phyloP scores from a whole-genome alignment of 2,797 vertebrate species.

The Syndactyla subalaris region DNA sequence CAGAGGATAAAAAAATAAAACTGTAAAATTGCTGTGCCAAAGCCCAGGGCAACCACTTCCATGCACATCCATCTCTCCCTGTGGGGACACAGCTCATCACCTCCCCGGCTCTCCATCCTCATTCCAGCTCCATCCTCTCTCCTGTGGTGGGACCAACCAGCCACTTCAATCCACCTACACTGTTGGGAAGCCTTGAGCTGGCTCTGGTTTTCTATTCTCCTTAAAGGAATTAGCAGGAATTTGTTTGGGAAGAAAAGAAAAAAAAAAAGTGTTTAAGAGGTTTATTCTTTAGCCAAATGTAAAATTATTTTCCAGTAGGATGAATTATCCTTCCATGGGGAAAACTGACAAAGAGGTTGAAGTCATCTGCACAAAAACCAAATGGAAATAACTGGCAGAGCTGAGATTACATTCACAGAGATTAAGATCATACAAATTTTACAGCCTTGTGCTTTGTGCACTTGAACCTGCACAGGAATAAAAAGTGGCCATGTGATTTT shows the following conservation, averaged over 20 bases:
- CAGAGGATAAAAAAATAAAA: background rate
- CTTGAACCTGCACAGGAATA: background rate
- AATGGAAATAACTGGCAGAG: background rate
- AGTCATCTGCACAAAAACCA: background rate
- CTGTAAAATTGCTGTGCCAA: background rate
- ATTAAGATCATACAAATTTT: background rate
- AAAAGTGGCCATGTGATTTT: background rate
- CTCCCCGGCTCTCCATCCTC: background rate
- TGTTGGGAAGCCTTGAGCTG: background rate
- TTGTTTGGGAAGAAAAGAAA: background rate
- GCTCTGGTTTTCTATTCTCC: background rate
- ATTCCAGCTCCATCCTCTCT: background rate
- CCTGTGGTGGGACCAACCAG: background rate
- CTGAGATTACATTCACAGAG: background rate
- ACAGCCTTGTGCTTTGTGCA: background rate
- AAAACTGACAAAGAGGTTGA: background rate
- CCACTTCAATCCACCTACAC: background rate
- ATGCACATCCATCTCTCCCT: background rate
- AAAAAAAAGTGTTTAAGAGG: background rate
- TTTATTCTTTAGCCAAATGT: background rate
- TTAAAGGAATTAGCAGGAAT: background rate
- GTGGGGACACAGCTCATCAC: background rate
- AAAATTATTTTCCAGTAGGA: background rate
- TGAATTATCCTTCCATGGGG: background rate
- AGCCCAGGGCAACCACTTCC: background rate